Percentiles rank a stretch among this genome's conserved stretches.
These are phyloP conservation scores for Aphelenchoides avenae DNA, from an alignment of 1,140 invertebrate species.

Conservation along the genomic window DNA sequence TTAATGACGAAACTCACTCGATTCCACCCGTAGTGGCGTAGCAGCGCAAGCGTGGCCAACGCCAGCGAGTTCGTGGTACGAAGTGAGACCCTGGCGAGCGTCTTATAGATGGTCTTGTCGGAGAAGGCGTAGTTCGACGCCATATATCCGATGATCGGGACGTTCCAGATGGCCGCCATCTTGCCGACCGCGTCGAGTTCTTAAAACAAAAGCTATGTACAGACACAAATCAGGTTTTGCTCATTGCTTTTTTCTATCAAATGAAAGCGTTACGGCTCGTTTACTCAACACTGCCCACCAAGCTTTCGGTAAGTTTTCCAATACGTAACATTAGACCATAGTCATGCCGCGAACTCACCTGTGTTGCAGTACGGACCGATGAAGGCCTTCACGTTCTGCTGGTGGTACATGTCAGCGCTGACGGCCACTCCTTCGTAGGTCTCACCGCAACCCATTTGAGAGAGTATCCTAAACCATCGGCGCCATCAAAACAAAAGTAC, in stretches of 20 bases:
- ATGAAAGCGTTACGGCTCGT: no score
- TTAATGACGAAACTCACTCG: conserved; percentile 17
- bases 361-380: conserved; percentile 54
- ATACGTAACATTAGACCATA: no score
- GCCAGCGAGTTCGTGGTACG: conserved; percentile 53
- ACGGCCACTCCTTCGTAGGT: conserved; percentile 57
- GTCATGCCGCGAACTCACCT: no score
- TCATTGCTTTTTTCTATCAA: no score
- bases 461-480: conserved; percentile 37
- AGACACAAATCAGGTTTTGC: no score
- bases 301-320: no score
- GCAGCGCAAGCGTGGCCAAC: conserved; percentile 37
- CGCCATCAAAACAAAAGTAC: no score
- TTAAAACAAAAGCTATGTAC: conserved; percentile 1
- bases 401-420: conserved; percentile 58
- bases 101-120: conserved; percentile 55
- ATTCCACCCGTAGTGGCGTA: conserved; percentile 48
- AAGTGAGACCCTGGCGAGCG: conserved; percentile 47
- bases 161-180: conserved; percentile 54
- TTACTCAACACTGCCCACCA: no score
- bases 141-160: conserved; percentile 52
- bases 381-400: conserved; percentile 56
- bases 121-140: conserved; percentile 45
- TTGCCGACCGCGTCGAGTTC: conserved; percentile 53
- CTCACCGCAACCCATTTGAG: conserved; percentile 53